Conservation (phyloP, 2,888 invertebrate species). For the Drosophila barbarae region DNA sequence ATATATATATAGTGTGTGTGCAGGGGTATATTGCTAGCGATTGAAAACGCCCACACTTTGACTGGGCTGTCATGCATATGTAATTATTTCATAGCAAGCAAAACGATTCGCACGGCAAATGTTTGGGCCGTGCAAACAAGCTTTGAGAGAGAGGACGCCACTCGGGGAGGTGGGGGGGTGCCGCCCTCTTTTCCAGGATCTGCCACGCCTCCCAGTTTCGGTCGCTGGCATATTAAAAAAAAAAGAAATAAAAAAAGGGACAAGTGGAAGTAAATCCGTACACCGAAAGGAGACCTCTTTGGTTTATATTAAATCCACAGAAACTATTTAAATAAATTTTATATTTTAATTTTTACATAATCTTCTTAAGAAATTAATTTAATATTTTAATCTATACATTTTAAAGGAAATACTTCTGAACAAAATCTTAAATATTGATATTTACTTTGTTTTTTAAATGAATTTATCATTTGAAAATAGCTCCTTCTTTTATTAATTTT, state of each 20-base stretch:
- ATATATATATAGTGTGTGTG: slow-evolving; percentile 4
- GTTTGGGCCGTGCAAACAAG: slow-evolving; percentile 66
- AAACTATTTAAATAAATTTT: not conserved
- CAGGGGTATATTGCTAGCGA: slow-evolving; percentile 34
- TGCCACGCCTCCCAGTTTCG: slow-evolving; percentile 3
- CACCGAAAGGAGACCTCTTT: not conserved
- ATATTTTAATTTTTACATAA: not conserved
- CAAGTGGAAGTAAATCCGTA: slow-evolving; percentile 7
- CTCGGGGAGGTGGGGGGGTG: not conserved
- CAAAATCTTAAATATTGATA: not conserved
- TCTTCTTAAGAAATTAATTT: not conserved
- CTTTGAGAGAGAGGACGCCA: slow-evolving; percentile 58
- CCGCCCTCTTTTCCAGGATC: slow-evolving; percentile 7
- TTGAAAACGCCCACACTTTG: slow-evolving; percentile 63
- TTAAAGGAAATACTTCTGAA: not conserved
- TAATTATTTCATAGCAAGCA: slow-evolving; percentile 66
- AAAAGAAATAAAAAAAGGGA: not conserved
- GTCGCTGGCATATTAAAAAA: slow-evolving; percentile 26
- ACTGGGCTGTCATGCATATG: slow-evolving; percentile 68
- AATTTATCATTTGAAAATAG: not conserved
- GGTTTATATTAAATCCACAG: not conserved
- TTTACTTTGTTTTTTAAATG: not conserved
- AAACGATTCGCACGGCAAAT: slow-evolving; percentile 63
- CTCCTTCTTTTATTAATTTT: not conserved
- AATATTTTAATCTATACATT: not conserved